Evolutionary conservation across 2,797 vertebrate genomes (phyloP).

Genomic region (Glossophaga mutica): DNA sequence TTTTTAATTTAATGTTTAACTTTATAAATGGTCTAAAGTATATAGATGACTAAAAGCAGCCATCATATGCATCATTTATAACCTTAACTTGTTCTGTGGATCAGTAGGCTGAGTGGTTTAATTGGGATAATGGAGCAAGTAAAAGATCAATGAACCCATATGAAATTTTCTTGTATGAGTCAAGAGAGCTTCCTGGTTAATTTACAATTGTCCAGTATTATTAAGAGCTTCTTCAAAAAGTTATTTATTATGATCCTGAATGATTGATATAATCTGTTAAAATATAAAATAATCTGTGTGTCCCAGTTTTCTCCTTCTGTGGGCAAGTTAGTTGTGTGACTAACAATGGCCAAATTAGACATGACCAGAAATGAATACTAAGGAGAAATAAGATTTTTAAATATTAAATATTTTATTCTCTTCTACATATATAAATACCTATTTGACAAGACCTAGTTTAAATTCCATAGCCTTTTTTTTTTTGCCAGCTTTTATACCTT

Average conservation of each 20-base stretch:
- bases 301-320: neutral
- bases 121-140: slow-evolving; percentile 82
- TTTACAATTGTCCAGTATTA: slow-evolving; percentile 42
- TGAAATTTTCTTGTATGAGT: slow-evolving; percentile 65
- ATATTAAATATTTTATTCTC: neutral
- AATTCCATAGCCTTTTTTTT: neutral
- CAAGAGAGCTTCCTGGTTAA: slow-evolving; percentile 66
- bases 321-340: neutral
- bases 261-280: neutral
- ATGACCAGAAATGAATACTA: neutral
- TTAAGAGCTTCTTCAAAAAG: slow-evolving; percentile 45
- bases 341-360: neutral
- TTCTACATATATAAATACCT: neutral
- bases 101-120: slow-evolving; percentile 76
- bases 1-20: slow-evolving; percentile 60
- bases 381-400: neutral
- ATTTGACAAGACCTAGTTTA: neutral
- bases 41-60: slow-evolving; percentile 60
- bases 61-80: slow-evolving; percentile 78
- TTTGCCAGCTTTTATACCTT: neutral
- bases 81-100: slow-evolving; percentile 70
- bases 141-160: slow-evolving; percentile 79
- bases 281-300: neutral
- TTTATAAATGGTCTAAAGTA: slow-evolving; percentile 61
- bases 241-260: neutral